phyloP scores from a whole-genome alignment of 2,113 vertebrate genomes.

The Rhinoptilus africanus region DNA sequence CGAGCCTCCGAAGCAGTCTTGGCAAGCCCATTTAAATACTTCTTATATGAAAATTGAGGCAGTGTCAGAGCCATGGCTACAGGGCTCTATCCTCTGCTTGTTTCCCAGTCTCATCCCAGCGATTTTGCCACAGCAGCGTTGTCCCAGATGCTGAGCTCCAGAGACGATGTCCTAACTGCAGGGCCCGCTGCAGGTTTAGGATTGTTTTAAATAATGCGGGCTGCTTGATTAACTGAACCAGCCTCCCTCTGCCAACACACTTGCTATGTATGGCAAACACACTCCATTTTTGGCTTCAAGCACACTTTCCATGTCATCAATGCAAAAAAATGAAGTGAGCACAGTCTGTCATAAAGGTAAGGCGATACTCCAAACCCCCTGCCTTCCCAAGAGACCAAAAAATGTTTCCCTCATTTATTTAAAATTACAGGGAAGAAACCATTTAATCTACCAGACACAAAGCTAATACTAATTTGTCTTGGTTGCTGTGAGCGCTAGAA shows the following conservation, averaged over 20 bases:
- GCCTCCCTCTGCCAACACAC: background rate
- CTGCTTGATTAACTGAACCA: background rate
- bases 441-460: background rate
- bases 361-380: background rate
- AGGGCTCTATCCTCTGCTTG: background rate
- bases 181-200: background rate
- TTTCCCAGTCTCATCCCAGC: background rate
- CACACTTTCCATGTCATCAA: background rate
- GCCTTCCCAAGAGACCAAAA: background rate
- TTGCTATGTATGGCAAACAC: background rate
- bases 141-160: background rate
- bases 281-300: background rate
- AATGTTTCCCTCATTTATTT: background rate
- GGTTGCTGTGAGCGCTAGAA: background rate
- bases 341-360: background rate
- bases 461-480: background rate
- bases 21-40: background rate
- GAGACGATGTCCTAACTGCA: background rate
- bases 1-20: background rate
- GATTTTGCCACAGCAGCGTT: background rate
- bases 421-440: background rate
- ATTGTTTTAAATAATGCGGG: background rate
- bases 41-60: background rate
- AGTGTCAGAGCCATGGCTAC: background rate
- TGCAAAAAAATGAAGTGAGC: background rate